phyloP scores from a whole-genome alignment of 2,113 vertebrate species.

The Triplophysa rosa region DNA sequence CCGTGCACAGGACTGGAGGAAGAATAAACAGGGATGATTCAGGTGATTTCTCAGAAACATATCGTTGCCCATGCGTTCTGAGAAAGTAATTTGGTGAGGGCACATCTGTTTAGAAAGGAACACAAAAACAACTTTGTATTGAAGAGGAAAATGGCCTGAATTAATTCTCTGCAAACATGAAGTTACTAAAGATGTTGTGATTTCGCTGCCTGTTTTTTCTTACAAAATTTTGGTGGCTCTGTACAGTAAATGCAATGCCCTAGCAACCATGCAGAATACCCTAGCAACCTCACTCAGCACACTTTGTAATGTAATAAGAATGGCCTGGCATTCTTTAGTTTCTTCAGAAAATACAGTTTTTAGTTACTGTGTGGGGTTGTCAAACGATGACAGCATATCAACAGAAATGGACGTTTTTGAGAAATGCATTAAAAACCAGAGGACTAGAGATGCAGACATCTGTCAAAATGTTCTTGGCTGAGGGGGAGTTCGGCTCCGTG shows the following conservation, averaged over 20 bases:
- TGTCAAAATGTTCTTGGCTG: slow-evolving; percentile 36
- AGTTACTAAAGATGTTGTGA: no score
- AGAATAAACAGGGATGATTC: slow-evolving; percentile 13
- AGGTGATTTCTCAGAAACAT: slow-evolving; percentile 11
- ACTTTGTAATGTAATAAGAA: no score
- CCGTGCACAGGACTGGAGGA: neutral
- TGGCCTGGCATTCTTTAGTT: no score
- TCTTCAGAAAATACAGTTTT: neutral
- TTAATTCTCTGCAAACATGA: no score
- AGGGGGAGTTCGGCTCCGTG: neutral
- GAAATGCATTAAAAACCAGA: slow-evolving; percentile 25
- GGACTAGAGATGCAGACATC: slow-evolving; percentile 28
- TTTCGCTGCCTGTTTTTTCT: no score
- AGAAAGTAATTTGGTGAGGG: neutral
- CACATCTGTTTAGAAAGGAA: neutral
- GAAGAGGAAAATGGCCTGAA: no score
- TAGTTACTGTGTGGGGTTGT: neutral
- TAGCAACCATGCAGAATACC: no score
- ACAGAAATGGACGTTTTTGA: neutral
- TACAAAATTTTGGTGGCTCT: no score
- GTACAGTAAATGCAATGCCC: no score
- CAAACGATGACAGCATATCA: neutral
- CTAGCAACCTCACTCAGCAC: no score
- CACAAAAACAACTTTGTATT: neutral
- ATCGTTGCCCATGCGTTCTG: slow-evolving; percentile 1